These are phyloP conservation scores for Myiozetetes cayanensis DNA, from an alignment of 2,113 vertebrate genomes.

Conservation along the genomic window DNA sequence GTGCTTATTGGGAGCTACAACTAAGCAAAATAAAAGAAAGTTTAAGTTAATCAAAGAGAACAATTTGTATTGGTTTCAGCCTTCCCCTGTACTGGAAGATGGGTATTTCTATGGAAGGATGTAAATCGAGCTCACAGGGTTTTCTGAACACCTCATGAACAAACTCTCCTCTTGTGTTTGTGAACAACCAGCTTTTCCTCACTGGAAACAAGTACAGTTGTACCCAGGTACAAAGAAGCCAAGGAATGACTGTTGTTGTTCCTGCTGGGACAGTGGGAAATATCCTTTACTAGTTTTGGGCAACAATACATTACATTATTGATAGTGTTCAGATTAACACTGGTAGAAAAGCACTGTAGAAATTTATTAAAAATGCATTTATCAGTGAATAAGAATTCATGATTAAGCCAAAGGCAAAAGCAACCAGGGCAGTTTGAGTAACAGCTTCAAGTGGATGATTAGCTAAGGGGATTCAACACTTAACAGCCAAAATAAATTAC, in stretches of 20 bases:
- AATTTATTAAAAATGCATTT: conserved; percentile 69
- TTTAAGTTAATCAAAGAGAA: not conserved
- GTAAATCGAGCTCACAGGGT: not conserved
- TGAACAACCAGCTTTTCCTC: not conserved
- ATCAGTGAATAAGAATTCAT: conserved; percentile 60
- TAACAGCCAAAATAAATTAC: conserved; percentile 80
- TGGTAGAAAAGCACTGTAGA: conserved; percentile 29
- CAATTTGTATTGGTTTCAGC: not conserved
- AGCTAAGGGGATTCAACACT: conserved; percentile 75
- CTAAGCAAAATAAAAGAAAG: not conserved
- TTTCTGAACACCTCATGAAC: not conserved
- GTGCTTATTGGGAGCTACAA: not conserved
- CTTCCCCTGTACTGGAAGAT: not conserved
- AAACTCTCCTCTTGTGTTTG: not conserved
- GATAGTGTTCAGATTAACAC: not conserved
- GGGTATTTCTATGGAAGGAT: not conserved
- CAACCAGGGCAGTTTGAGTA: conserved; percentile 66
- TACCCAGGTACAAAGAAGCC: not conserved
- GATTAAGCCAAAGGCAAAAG: conserved; percentile 71
- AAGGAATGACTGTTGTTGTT: not conserved
- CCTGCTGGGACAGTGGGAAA: conserved; percentile 4
- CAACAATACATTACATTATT: conserved; percentile 28
- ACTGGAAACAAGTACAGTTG: not conserved
- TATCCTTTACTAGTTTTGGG: not conserved
- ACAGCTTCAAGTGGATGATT: conserved; percentile 76